phyloP scores from a whole-genome alignment of 2,797 vertebrate genomes.

The Lindbergichthys nudifrons region DNA sequence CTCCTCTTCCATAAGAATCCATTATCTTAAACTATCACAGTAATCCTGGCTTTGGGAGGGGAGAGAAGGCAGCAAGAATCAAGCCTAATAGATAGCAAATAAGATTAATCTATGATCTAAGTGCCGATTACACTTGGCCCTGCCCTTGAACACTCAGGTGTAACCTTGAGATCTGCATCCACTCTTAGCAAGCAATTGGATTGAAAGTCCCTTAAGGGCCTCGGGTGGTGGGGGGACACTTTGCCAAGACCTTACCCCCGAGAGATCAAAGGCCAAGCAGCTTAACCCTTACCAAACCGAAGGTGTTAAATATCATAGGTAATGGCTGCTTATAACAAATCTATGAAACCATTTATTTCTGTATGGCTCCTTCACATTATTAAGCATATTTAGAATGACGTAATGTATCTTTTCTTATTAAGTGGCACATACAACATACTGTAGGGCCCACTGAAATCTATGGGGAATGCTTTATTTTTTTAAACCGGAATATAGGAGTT shows the following conservation, averaged over 20 bases:
- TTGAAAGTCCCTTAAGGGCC: slow-evolving; percentile 89
- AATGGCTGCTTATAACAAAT: slow-evolving; percentile 78
- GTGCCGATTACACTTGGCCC: slow-evolving; percentile 99
- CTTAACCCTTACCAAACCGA: slow-evolving; percentile 84
- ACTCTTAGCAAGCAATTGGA: slow-evolving; percentile 93
- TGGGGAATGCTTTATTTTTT: slow-evolving; percentile 4
- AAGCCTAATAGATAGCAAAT: slow-evolving; percentile 99
- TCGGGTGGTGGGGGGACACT: slow-evolving; percentile 77
- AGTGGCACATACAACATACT: slow-evolving; percentile 13
- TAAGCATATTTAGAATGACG: slow-evolving; percentile 41
- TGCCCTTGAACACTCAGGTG: slow-evolving; percentile 99
- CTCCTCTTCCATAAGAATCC: slow-evolving; percentile 99
- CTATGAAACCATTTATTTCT: slow-evolving; percentile 67
- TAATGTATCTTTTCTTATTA: slow-evolving; percentile 35
- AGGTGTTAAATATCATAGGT: slow-evolving; percentile 87
- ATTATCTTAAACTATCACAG: slow-evolving; percentile 99
- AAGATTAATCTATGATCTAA: slow-evolving; percentile 99
- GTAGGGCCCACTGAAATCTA: not conserved
- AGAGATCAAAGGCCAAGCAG: slow-evolving; percentile 85
- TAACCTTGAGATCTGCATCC: slow-evolving; percentile 99
- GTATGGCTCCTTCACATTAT: slow-evolving; percentile 23
- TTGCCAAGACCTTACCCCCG: slow-evolving; percentile 82
- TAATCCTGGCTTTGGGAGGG: slow-evolving; percentile 99
- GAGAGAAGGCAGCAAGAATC: slow-evolving; percentile 96
- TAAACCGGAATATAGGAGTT: not conserved